Conservation (phyloP, 1,140 invertebrate genomes). For the Antheraea mylitta region DNA sequence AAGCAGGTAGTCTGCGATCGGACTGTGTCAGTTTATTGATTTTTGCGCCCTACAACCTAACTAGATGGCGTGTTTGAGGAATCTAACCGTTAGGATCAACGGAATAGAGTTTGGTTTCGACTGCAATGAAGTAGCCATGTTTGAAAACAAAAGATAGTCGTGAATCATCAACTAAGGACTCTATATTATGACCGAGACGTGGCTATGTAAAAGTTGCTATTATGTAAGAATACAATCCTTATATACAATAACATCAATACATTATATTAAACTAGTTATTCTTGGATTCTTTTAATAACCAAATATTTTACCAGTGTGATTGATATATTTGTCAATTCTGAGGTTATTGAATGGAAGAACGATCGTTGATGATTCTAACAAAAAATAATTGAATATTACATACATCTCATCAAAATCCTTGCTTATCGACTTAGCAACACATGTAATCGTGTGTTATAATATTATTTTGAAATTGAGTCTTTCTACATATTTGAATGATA, state of each 20-base stretch:
- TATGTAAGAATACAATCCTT: neutral
- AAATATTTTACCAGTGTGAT: neutral
- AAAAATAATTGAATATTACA: neutral
- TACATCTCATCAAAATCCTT: neutral
- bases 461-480: neutral
- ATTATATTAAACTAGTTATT: too few species aligned
- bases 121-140: neutral
- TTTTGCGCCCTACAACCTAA: conserved; percentile 31
- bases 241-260: too few species aligned
- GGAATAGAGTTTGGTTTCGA: conserved; percentile 4
- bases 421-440: neutral
- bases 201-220: neutral
- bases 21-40: conserved; percentile 30
- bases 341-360: neutral
- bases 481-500: neutral
- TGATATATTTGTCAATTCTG: too few species aligned
- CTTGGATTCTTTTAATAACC: too few species aligned
- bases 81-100: neutral
- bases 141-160: conserved; percentile 30
- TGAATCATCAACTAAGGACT: conserved; percentile 30
- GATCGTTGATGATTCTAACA: neutral
- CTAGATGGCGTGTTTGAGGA: neutral
- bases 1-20: neutral
- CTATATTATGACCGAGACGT: conserved; percentile 17
- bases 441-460: neutral